These are phyloP conservation scores for Cheilosia scutellata DNA, from an alignment of 2,888 invertebrate species.

Conservation along the genomic window DNA sequence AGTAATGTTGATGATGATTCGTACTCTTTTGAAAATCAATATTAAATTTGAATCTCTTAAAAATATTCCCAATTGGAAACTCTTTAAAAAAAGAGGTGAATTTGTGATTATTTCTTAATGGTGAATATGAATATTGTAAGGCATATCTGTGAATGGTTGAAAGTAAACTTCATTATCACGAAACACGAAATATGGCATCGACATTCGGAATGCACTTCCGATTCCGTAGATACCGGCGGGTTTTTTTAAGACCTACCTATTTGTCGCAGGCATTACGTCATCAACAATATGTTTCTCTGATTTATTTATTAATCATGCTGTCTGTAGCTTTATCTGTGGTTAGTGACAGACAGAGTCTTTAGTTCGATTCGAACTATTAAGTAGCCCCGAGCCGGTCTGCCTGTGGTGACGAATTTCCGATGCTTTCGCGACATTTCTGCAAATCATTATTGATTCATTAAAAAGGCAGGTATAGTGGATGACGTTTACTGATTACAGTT, in stretches of 20 bases:
- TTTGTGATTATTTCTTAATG: not conserved
- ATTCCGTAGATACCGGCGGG: slow-evolving; percentile 27
- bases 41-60: not conserved
- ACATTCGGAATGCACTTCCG: slow-evolving; percentile 53
- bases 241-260: not conserved
- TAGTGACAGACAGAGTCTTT: too few relatives aligned
- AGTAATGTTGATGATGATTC: not conserved
- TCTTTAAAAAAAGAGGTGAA: not conserved
- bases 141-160: not conserved
- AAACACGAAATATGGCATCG: not conserved
- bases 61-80: not conserved
- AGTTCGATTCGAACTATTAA: too few relatives aligned
- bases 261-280: slow-evolving; percentile 12
- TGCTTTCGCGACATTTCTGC: slow-evolving; percentile 34
- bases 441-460: slow-evolving; percentile 25
- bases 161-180: not conserved
- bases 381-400: not conserved
- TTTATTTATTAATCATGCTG: slow-evolving; percentile 19
- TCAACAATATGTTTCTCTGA: not conserved
- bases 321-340: too few relatives aligned
- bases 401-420: slow-evolving; percentile 16
- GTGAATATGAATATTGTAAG: not conserved
- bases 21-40: not conserved
- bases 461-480: not conserved
- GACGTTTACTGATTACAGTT: not conserved